Evolutionary conservation across 1,140 invertebrate species (phyloP).

Genomic region (Paraescarpia echinospica): DNA sequence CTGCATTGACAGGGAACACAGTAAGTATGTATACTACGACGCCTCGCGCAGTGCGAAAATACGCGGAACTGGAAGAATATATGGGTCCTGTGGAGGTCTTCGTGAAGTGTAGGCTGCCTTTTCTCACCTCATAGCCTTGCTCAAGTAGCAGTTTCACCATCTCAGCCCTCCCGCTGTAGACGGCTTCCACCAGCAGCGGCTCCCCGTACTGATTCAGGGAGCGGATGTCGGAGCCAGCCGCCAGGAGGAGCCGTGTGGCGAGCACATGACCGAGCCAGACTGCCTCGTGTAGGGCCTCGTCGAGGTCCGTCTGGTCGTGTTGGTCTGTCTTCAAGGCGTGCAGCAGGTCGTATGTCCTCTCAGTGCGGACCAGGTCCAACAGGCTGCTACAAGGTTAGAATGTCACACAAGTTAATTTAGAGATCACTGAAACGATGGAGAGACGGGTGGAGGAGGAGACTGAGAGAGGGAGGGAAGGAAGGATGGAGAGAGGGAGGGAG

Average conservation of each 20-base stretch:
- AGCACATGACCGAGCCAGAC: slow-evolving; percentile 18
- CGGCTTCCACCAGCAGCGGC: not conserved
- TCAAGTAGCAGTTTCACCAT: not conserved
- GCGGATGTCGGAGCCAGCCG: slow-evolving; percentile 12
- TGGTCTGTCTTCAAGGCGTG: slow-evolving; percentile 2
- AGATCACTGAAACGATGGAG: not conserved
- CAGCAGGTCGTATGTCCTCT: slow-evolving; percentile 15
- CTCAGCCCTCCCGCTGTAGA: not conserved
- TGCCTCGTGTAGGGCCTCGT: slow-evolving; percentile 19
- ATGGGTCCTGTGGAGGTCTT: too few relatives aligned
- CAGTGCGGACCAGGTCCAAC: not conserved
- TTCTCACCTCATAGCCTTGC: not conserved
- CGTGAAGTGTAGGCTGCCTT: too few relatives aligned
- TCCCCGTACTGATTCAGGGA: not conserved
- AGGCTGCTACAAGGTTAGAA: not conserved
- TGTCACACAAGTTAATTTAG: not conserved
- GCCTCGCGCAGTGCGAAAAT: too few relatives aligned
- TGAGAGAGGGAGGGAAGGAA: too few relatives aligned
- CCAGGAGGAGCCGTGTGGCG: slow-evolving; percentile 16
- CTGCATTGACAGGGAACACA: not conserved
- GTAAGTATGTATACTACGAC: too few relatives aligned
- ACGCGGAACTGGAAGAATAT: too few relatives aligned
- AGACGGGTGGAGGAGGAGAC: not conserved
- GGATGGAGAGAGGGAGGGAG: not conserved
- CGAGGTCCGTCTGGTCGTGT: not conserved